Conservation (phyloP, 2,113 vertebrate species). For the Egretta garzetta region DNA sequence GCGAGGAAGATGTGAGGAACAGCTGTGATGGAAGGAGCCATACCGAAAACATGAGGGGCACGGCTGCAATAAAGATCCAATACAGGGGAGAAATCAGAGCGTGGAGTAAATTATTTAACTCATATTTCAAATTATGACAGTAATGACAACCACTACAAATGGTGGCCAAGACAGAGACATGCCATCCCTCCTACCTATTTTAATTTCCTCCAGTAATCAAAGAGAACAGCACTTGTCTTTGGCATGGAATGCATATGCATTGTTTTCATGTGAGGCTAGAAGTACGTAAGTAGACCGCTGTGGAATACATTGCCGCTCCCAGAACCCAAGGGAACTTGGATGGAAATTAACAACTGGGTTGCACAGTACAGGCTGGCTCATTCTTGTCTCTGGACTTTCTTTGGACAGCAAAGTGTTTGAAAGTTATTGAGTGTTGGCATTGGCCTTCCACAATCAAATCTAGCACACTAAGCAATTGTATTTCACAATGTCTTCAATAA, state of each 20-base stretch:
- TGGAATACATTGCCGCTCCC: conserved; percentile 7
- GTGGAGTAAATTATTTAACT: background rate
- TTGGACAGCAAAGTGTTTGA: background rate
- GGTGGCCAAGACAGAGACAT: background rate
- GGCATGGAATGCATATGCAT: background rate
- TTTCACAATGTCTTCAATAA: conserved; percentile 56
- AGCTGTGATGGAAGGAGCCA: background rate
- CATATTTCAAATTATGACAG: background rate
- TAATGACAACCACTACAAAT: background rate
- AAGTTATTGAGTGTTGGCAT: conserved; percentile 14
- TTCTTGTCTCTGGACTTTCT: background rate
- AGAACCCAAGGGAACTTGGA: conserved; percentile 3
- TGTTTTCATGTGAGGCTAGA: background rate
- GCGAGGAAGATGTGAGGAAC: background rate
- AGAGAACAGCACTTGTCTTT: background rate
- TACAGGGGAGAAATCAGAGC: background rate
- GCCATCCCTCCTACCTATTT: background rate
- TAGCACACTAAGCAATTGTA: conserved; percentile 6
- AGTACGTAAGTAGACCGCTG: background rate
- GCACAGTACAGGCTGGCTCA: background rate
- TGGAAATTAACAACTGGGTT: conserved; percentile 19
- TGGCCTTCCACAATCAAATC: conserved; percentile 19
- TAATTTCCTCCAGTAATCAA: background rate
- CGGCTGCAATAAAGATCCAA: background rate
- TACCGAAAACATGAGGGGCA: background rate